These are phyloP conservation scores for Hirtodrosophila duncani DNA, from an alignment of 2,888 invertebrate species.

Conservation along the genomic window DNA sequence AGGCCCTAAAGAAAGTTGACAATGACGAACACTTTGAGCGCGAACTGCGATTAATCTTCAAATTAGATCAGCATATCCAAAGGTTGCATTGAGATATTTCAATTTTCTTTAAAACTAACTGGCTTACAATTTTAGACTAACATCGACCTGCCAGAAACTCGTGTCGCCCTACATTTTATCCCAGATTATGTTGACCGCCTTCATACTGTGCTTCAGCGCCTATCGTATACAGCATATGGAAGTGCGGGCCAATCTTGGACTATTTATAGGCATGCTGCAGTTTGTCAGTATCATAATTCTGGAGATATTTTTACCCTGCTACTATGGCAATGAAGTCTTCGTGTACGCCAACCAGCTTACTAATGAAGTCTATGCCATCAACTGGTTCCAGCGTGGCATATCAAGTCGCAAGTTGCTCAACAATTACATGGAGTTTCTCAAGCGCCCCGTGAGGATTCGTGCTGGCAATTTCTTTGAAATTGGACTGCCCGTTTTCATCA, in stretches of 20 bases:
- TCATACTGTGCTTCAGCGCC: conserved; percentile 68
- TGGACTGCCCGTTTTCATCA: conserved; percentile 69
- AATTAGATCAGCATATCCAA: conserved; percentile 35
- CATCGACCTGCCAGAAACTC: conserved; percentile 35
- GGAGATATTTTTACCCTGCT: conserved; percentile 74
- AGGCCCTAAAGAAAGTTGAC: conserved; percentile 8
- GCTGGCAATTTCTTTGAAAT: conserved; percentile 70
- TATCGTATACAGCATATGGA: conserved; percentile 57
- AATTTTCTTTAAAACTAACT: background rate
- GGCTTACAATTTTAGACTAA: conserved; percentile 25
- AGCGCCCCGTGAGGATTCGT: conserved; percentile 55
- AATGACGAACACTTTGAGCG: conserved; percentile 24
- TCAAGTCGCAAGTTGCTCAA: conserved; percentile 50
- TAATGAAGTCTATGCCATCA: conserved; percentile 60
- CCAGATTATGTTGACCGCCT: conserved; percentile 59
- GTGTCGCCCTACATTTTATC: conserved; percentile 55
- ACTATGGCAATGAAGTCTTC: conserved; percentile 70
- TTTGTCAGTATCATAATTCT: conserved; percentile 64
- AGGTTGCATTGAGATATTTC: too few species aligned
- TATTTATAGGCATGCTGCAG: conserved; percentile 52
- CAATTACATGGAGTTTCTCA: conserved; percentile 69
- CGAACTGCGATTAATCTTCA: conserved; percentile 31
- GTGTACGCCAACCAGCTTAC: conserved; percentile 54
- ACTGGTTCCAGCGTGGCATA: conserved; percentile 55
- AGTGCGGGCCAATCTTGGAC: conserved; percentile 42